These are phyloP conservation scores for Engystomops pustulosus DNA, from an alignment of 2,113 vertebrate species.

Conservation along the genomic window DNA sequence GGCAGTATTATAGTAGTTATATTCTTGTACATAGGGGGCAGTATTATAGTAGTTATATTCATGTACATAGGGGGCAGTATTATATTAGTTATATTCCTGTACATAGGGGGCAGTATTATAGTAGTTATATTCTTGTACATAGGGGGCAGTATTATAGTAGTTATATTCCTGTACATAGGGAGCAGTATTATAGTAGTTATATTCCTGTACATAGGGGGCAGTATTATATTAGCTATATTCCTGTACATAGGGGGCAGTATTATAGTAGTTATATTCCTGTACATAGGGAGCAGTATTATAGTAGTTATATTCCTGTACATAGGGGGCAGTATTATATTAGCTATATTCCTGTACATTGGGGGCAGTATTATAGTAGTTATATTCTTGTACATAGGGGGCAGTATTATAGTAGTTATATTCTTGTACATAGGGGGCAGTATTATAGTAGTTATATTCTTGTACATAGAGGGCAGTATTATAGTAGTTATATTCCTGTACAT, in stretches of 20 bases:
- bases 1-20: too few species aligned
- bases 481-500: too few species aligned
- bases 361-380: conserved; percentile 1
- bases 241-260: neutral
- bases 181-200: neutral
- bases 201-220: neutral
- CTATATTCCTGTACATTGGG: neutral
- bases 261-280: neutral
- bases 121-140: conserved; percentile 3
- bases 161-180: neutral
- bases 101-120: neutral
- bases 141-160: neutral
- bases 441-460: conserved; percentile 6
- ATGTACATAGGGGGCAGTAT: neutral
- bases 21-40: neutral
- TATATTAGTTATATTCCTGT: too few species aligned
- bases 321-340: too few species aligned
- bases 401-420: too few species aligned
- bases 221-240: conserved; percentile 2
- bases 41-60: conserved; percentile 7
- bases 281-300: too few species aligned
- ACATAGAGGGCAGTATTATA: too few species aligned
- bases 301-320: too few species aligned
- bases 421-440: too few species aligned
- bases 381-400: neutral